A percentile compares a stretch with the other conserved stretches of the same genome.
phyloP scores from a whole-genome alignment of 2,888 invertebrate species.

The Sussaba pulchella region DNA sequence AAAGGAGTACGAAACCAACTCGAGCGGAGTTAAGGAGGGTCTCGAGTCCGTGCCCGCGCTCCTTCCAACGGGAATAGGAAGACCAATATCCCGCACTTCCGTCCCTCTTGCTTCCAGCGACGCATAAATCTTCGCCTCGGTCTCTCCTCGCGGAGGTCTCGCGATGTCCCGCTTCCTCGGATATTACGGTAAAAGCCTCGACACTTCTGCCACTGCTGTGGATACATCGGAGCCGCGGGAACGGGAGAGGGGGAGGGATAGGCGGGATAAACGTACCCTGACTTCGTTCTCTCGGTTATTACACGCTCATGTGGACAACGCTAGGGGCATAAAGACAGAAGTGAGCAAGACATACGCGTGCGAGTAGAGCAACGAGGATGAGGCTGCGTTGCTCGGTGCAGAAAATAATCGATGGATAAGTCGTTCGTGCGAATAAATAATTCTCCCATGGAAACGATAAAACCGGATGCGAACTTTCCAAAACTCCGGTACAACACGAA shows the following conservation, averaged over 20 bases:
- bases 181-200: constrained; percentile 78
- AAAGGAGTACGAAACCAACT: constrained; percentile 71
- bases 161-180: constrained; percentile 67
- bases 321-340: constrained; percentile 25
- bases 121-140: constrained; percentile 80
- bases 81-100: constrained; percentile 82
- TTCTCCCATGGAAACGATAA: constrained; percentile 1
- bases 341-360: too few relatives aligned
- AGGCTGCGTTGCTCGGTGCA: background rate
- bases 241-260: too few relatives aligned
- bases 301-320: constrained; percentile 63
- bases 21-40: constrained; percentile 78
- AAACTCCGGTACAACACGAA: background rate
- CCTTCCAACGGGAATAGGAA: constrained; percentile 79
- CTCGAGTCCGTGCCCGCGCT: constrained; percentile 71
- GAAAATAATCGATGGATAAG: constrained; percentile 27
- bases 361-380: constrained; percentile 23
- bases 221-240: constrained; percentile 33
- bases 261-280: constrained; percentile 47
- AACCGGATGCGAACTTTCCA: background rate
- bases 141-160: constrained; percentile 65
- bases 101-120: constrained; percentile 75
- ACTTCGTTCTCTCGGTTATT: constrained; percentile 56
- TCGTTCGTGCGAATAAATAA: constrained; percentile 54
- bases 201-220: constrained; percentile 30